Conservation (phyloP, 2,797 vertebrate genomes). For the Pantherophis alleghaniensis region DNA sequence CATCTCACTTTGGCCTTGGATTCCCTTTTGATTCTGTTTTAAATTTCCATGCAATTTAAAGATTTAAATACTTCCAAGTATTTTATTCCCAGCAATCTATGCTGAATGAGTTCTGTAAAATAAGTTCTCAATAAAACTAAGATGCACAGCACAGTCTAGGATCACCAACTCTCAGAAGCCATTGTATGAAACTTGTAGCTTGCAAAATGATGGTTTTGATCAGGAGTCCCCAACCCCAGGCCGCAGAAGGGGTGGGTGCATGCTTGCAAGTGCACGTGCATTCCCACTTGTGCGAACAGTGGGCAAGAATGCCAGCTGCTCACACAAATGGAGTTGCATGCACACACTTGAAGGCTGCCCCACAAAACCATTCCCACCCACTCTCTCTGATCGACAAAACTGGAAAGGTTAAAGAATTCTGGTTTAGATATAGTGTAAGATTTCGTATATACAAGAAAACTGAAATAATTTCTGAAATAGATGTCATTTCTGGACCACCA, state of each 20-base stretch:
- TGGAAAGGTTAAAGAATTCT: background rate
- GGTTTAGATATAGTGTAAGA: no score
- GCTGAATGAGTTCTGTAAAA: background rate
- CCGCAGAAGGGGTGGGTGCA: no score
- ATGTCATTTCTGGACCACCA: background rate
- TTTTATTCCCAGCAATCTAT: background rate
- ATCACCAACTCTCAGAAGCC: background rate
- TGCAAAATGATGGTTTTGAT: background rate
- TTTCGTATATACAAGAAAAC: background rate
- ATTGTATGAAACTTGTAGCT: background rate
- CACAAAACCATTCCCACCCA: no score
- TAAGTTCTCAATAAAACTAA: background rate
- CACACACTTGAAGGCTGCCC: no score
- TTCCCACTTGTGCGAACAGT: no score
- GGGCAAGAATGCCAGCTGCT: background rate
- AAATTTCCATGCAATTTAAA: background rate
- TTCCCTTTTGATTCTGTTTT: background rate
- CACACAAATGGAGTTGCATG: no score
- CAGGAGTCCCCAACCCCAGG: no score
- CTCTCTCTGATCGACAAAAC: background rate
- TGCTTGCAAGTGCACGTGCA: no score
- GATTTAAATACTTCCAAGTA: no score
- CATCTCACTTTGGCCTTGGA: background rate
- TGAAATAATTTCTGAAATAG: background rate
- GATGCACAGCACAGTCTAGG: background rate